A percentile compares a stretch with the other conserved stretches of the same genome.
Conservation (phyloP, 1,140 invertebrate genomes). For the Brachionus rotundiformis region DNA sequence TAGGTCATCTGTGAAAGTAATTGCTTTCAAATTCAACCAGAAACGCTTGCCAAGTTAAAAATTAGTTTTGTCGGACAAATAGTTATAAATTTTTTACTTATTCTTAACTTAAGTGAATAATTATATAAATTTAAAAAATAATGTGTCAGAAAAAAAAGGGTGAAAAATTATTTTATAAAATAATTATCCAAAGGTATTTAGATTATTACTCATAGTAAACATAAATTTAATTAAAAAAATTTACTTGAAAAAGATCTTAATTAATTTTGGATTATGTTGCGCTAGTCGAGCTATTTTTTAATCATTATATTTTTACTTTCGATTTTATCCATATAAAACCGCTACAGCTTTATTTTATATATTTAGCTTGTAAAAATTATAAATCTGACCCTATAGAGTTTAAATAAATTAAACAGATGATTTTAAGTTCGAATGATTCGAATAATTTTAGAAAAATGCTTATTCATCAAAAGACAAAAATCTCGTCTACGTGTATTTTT, state of each 20-base stretch:
- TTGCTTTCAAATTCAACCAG: too few species aligned
- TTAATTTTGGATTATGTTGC: not conserved
- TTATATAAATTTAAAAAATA: too few species aligned
- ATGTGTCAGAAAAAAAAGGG: too few species aligned
- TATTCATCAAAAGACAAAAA: not conserved
- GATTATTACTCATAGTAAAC: not conserved
- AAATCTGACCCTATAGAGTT: not conserved
- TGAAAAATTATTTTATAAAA: too few species aligned
- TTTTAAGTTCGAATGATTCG: not conserved
- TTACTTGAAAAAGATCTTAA: not conserved
- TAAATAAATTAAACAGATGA: slow-evolving; percentile 6
- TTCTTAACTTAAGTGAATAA: too few species aligned
- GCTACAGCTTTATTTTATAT: not conserved
- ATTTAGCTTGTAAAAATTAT: not conserved
- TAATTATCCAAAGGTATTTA: too few species aligned
- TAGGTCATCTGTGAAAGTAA: not conserved
- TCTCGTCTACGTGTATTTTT: not conserved
- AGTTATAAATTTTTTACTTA: too few species aligned
- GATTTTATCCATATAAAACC: not conserved
- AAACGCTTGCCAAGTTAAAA: too few species aligned
- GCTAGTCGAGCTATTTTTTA: not conserved
- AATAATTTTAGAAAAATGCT: not conserved
- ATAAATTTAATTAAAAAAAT: not conserved
- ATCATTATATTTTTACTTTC: not conserved
- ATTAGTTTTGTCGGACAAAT: too few species aligned